Evolutionary conservation across 92 coral and sea anemone species (phyloP).

Genomic region (Phymanthus crucifer): DNA sequence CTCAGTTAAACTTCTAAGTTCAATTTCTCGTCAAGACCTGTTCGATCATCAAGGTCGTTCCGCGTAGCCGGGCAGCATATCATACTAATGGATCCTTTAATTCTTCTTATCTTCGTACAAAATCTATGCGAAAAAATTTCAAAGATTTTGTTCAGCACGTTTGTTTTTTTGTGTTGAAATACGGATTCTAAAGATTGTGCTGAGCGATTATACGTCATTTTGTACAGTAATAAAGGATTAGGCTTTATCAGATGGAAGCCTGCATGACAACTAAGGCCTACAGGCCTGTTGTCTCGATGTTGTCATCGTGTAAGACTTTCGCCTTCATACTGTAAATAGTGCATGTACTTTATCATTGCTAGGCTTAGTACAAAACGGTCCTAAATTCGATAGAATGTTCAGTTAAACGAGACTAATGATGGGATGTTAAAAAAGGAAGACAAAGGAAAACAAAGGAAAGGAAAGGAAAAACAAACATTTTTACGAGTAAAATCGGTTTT

Average conservation of each 20-base stretch:
- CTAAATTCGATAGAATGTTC: no score
- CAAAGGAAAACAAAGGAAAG: no score
- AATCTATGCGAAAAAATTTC: not conserved
- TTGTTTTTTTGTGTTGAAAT: not conserved
- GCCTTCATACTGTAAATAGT: no score
- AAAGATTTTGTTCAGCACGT: not conserved
- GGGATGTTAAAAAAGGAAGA: no score
- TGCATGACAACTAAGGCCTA: no score
- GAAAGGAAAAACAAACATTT: no score
- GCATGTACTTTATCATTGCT: no score
- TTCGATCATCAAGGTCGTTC: not conserved
- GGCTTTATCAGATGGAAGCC: not conserved
- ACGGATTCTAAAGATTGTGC: not conserved
- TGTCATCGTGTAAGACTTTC: not conserved
- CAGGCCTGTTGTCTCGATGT: no score
- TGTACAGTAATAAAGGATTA: not conserved
- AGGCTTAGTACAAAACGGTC: no score
- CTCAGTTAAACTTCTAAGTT: not conserved
- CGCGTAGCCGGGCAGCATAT: not conserved
- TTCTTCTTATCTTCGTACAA: not conserved
- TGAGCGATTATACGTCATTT: not conserved
- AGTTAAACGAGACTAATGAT: no score
- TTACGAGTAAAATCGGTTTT: no score
- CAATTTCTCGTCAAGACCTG: not conserved
- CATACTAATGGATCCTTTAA: not conserved